Evolutionary conservation across 2,113 vertebrate species (phyloP), one percentile per base, ranked within the genome.

Genomic region (Pomatostomus ruficeps): DNA sequence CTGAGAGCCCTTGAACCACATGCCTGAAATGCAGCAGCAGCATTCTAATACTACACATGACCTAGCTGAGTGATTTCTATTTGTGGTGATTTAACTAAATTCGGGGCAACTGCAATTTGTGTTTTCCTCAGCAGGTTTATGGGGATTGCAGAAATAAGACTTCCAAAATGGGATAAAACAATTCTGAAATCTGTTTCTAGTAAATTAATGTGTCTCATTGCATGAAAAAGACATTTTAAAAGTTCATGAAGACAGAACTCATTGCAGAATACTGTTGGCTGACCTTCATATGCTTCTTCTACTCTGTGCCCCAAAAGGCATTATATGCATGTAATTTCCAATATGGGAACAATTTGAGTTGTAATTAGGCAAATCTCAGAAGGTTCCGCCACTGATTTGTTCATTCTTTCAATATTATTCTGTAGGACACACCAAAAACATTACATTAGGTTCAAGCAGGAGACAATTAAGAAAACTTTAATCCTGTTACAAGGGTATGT

Each of bases 291-390:
- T 97, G 97, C 97, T 98, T 97, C 98, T 98, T 97, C 97, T 98
- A 97, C 92, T 96, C 96, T 86, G 96, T 96, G 98, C 98, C 98
- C 98, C 98, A 98, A 98, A 98, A 98, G 98, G 98, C 98, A 98
- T 97, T 97, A 97, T 97, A 98, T 94, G 96, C 97, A 97, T 98
- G 98, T 98, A 98, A 98, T 98, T 98, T 98, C 96, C 98, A 98
- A 98, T 98, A 98, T 98, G 98, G 98, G 98, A 98, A 98, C 98
- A 98, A 98, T 98, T 98, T 98, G 97, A 96, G 95, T 96, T 97
- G 98, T 98, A 98, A 98, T 98, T 98, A 98, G 97, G 98, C 98
- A 98, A 98, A 98, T 98, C 98, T 98, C 98, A 97, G 97, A 98
- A 98, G 98, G 98, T 98, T 98, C 97, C 97, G 97, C 98, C 98